A percentile compares a stretch with the other conserved stretches of the same genome.
These are phyloP conservation scores for Paramuricea clavata DNA, from an alignment of 92 coral and sea anemone genomes.

Conservation along the genomic window DNA sequence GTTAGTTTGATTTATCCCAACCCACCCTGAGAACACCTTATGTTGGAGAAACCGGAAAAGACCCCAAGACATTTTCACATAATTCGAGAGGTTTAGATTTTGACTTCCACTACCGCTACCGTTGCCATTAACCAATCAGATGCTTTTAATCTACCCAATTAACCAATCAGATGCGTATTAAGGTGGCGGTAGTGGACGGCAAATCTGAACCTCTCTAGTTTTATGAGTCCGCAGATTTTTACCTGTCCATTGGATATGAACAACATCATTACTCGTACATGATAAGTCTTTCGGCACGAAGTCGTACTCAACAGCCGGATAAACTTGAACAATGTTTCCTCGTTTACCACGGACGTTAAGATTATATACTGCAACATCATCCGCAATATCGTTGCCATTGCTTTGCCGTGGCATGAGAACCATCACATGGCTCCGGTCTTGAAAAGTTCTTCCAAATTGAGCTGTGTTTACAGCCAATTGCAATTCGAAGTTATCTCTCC, in stretches of 20 bases:
- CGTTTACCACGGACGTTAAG: constrained; percentile 17
- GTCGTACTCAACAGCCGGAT: not conserved
- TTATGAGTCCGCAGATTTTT: no score
- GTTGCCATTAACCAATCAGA: no score
- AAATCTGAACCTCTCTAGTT: no score
- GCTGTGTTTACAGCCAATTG: constrained; percentile 61
- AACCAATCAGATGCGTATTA: no score
- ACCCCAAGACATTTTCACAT: no score
- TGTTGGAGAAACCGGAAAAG: no score
- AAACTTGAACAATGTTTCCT: not conserved
- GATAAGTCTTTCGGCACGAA: not conserved
- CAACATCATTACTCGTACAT: not conserved
- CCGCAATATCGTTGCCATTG: not conserved
- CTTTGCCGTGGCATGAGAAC: constrained; percentile 59
- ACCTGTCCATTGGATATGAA: constrained; percentile 2
- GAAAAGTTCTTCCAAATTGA: constrained; percentile 58
- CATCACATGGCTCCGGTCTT: constrained; percentile 77
- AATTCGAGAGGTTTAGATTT: not conserved
- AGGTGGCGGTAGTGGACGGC: no score
- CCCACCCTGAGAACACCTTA: no score
- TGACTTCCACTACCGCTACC: no score
- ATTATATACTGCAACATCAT: not conserved
- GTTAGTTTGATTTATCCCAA: no score
- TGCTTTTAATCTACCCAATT: no score
- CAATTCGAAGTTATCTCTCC: constrained; percentile 75